Percentiles rank a stretch among this genome's conserved stretches.
phyloP scores from a whole-genome alignment of 53 echinoderm and acorn worm genomes.

The Mesocentrotus franciscanus region DNA sequence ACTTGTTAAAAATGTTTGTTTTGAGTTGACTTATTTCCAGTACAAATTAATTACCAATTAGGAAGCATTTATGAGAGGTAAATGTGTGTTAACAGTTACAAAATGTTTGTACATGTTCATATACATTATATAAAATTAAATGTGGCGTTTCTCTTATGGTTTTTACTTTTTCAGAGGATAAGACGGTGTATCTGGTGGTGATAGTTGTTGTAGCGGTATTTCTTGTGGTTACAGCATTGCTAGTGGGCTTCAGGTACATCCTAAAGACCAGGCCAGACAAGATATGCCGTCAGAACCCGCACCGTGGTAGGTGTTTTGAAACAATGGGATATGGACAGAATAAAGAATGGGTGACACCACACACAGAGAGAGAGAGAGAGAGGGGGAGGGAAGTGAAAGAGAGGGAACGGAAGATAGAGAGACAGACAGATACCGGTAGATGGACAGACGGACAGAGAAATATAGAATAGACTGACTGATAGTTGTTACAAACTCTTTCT shows the following conservation, averaged over 20 bases:
- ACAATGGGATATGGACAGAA: not conserved
- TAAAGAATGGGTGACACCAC: not conserved
- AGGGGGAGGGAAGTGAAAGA: too few species aligned
- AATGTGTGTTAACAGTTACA: too few species aligned
- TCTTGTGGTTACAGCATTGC: not conserved
- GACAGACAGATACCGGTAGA: too few species aligned
- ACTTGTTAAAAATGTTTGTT: too few species aligned
- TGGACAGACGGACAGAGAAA: not conserved
- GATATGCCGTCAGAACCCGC: not conserved
- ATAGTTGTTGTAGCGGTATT: constrained; percentile 3
- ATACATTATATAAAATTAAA: not conserved
- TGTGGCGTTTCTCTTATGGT: not conserved
- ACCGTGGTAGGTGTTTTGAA: not conserved
- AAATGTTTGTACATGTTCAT: not conserved
- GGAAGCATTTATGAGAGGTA: not conserved
- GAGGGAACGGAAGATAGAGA: too few species aligned
- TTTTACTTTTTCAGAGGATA: not conserved
- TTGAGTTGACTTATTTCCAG: not conserved
- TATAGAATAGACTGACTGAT: not conserved
- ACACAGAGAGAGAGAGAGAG: too few species aligned
- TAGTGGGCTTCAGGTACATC: not conserved
- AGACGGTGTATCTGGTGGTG: not conserved
- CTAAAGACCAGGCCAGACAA: not conserved
- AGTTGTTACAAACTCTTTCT: too few species aligned
- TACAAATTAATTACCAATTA: not conserved